Conservation (phyloP, 2,888 invertebrate genomes). For the Philereme vetulata region DNA sequence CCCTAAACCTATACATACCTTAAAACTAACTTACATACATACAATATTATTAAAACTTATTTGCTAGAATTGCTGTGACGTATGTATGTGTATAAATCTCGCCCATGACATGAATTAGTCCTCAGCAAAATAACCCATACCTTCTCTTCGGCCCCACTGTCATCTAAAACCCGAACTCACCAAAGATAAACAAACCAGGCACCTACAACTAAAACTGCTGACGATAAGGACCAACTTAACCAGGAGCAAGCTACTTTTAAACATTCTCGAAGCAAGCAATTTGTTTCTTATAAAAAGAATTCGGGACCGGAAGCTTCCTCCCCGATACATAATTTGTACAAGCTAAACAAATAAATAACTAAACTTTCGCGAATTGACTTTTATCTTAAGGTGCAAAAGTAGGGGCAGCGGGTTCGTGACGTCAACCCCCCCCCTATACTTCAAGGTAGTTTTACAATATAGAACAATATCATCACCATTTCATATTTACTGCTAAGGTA, state of each 20-base stretch:
- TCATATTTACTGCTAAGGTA: too few relatives aligned
- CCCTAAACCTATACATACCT: too few relatives aligned
- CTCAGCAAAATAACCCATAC: background rate
- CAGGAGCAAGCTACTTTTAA: conserved; percentile 23
- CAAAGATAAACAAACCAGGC: conserved; percentile 12
- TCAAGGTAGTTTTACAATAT: too few relatives aligned
- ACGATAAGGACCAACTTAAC: conserved; percentile 20
- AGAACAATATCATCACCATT: too few relatives aligned
- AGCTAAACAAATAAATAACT: conserved; percentile 71
- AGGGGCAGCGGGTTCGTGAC: conserved; percentile 32
- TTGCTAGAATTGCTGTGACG: too few relatives aligned
- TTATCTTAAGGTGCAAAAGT: conserved; percentile 47
- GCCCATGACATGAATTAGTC: too few relatives aligned
- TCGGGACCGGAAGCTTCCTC: conserved; percentile 35
- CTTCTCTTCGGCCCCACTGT: background rate
- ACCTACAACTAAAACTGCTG: conserved; percentile 21
- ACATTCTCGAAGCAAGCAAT: conserved; percentile 40
- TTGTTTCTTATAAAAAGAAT: conserved; percentile 38
- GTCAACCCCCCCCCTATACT: conserved; percentile 21
- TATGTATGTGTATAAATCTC: too few relatives aligned
- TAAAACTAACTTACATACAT: too few relatives aligned
- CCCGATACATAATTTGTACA: conserved; percentile 51
- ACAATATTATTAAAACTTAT: too few relatives aligned
- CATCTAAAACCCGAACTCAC: conserved; percentile 10
- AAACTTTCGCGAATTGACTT: conserved; percentile 48